Percentiles rank a stretch among this genome's conserved stretches.
These are phyloP conservation scores for Tachycineta bicolor DNA, from an alignment of 2,113 vertebrate genomes.

Conservation along the genomic window DNA sequence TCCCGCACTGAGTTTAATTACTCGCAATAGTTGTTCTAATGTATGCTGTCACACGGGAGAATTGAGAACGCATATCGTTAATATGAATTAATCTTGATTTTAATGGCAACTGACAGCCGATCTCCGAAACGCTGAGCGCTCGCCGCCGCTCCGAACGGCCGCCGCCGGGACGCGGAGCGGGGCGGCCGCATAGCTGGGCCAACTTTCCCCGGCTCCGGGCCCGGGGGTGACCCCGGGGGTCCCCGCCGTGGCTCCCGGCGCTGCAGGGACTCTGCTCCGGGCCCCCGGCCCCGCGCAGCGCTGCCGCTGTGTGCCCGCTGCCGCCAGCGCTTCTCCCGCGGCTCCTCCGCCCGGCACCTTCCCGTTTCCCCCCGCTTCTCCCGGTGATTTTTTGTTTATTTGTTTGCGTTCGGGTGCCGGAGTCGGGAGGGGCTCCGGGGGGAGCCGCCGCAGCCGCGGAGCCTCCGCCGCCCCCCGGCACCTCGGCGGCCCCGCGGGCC, in stretches of 20 bases:
- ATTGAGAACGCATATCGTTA: constrained; percentile 80
- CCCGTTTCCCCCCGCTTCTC: no score
- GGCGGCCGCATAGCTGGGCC: constrained; percentile 15
- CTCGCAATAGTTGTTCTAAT: constrained; percentile 79
- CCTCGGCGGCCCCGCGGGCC: constrained; percentile 46
- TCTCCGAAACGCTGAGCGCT: constrained; percentile 76
- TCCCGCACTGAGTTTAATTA: constrained; percentile 76
- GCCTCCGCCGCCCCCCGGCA: not conserved
- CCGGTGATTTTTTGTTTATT: not conserved
- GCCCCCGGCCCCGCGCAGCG: not conserved
- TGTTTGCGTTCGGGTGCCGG: not conserved
- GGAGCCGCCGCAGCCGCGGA: not conserved
- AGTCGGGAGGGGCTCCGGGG: not conserved
- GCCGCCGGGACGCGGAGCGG: constrained; percentile 56
- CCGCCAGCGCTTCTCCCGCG: not conserved
- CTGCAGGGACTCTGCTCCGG: not conserved
- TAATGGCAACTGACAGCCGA: constrained; percentile 79
- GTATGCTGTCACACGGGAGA: constrained; percentile 78
- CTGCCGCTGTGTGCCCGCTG: not conserved
- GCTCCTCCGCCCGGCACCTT: not conserved
- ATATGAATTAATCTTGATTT: constrained; percentile 84
- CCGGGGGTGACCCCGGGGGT: not conserved
- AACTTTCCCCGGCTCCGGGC: constrained; percentile 58
- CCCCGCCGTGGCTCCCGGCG: not conserved
- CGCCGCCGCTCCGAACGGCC: constrained; percentile 59